phyloP scores from a whole-genome alignment of 2,888 invertebrate species.

The Tipula vernalis region DNA sequence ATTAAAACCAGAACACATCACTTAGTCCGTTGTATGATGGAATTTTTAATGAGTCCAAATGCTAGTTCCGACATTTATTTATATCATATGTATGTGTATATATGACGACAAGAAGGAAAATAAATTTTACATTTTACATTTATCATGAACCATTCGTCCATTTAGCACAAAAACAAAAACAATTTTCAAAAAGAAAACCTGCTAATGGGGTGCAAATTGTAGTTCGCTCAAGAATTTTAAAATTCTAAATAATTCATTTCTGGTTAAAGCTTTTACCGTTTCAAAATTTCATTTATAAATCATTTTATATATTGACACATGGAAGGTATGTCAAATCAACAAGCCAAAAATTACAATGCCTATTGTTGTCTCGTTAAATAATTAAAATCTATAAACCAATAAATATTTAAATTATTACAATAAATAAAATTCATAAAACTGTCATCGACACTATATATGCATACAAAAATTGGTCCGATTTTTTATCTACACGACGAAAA shows the following conservation, averaged over 20 bases:
- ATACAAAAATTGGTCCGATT: background rate
- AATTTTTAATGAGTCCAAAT: background rate
- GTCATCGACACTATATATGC: background rate
- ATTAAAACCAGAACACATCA: background rate
- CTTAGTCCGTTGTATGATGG: background rate
- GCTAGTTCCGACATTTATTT: background rate
- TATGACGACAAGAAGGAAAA: background rate
- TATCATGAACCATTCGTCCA: background rate
- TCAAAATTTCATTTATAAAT: background rate
- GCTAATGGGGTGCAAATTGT: background rate
- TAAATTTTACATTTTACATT: background rate
- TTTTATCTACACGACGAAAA: background rate
- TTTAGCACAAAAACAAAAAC: background rate
- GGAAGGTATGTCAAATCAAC: background rate
- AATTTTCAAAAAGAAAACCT: background rate
- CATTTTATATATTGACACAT: background rate
- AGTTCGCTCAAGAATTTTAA: background rate
- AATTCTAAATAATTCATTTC: background rate
- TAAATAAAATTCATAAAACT: background rate
- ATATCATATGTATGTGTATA: background rate
- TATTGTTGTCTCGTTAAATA: background rate
- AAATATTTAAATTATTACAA: background rate
- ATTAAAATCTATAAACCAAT: background rate
- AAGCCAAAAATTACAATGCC: background rate
- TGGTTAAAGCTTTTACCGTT: background rate